Conservation (phyloP, 2,797 vertebrate genomes). For the Mycteria americana region DNA sequence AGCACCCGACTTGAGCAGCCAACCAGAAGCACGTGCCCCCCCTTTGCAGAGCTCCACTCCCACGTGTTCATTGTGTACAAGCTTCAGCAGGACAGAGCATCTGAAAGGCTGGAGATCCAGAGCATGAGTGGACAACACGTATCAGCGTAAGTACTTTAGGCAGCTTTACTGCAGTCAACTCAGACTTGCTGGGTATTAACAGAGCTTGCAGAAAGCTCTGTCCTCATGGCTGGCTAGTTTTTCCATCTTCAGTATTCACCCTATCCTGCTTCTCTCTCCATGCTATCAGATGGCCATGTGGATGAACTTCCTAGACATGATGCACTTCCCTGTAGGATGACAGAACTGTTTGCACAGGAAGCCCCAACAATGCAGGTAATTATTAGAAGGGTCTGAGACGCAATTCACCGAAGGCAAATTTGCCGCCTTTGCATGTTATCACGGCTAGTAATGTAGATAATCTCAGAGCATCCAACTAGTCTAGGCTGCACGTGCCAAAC, state of each 20-base stretch:
- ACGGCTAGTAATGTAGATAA: not conserved
- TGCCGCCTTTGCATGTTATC: not conserved
- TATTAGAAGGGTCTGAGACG: not conserved
- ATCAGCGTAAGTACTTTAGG: not conserved
- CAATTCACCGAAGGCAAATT: not conserved
- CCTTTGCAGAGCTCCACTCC: not conserved
- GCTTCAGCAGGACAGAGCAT: not conserved
- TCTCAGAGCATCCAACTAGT: not conserved
- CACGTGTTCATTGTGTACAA: accelerated
- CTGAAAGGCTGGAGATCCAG: not conserved
- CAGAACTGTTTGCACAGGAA: not conserved
- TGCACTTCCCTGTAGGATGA: not conserved
- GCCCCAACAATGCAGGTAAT: not conserved
- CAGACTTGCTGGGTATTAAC: not conserved
- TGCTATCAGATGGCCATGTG: not conserved
- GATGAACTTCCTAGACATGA: not conserved
- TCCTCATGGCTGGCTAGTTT: not conserved
- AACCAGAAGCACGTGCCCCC: not conserved
- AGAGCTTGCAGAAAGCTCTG: not conserved
- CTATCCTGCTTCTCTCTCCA: not conserved
- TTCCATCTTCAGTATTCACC: not conserved
- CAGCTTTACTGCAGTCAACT: not conserved
- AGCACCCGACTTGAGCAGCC: not conserved
- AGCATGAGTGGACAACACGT: not conserved
- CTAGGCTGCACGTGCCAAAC: not conserved